Evolutionary conservation across 2,113 vertebrate species (phyloP).

Genomic region (Lagopus leucura): DNA sequence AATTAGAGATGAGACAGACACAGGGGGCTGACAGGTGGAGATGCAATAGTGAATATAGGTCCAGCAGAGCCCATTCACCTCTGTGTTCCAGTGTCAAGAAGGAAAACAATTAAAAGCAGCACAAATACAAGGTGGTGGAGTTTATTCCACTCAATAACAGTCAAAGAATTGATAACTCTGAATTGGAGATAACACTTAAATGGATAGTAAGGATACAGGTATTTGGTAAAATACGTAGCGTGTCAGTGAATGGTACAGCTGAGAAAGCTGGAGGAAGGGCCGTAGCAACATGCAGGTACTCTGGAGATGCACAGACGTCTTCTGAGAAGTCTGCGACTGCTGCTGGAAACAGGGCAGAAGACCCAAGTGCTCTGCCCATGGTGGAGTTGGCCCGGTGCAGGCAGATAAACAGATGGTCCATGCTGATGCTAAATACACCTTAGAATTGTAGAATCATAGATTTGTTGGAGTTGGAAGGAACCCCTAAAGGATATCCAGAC

Average conservation of each 20-base stretch:
- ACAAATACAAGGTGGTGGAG: background rate
- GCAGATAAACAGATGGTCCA: background rate
- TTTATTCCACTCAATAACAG: background rate
- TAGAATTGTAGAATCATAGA: too few species aligned
- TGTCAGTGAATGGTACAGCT: background rate
- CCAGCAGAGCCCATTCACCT: background rate
- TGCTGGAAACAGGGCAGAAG: background rate
- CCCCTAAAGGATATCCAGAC: too few species aligned
- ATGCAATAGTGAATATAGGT: background rate
- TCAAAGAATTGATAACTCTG: background rate
- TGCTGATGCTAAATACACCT: background rate
- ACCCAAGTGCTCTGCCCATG: background rate
- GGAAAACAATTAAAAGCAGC: background rate
- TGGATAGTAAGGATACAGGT: background rate
- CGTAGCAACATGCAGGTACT: background rate
- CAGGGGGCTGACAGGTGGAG: background rate
- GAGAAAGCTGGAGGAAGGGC: background rate
- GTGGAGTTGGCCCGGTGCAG: background rate
- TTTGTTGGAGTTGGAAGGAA: too few species aligned
- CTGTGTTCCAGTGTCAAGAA: background rate
- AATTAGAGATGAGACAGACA: background rate
- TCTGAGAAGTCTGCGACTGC: background rate
- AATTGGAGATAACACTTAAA: background rate
- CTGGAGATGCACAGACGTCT: background rate
- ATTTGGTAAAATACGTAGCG: background rate